phyloP scores from a whole-genome alignment of 2,888 invertebrate genomes.

The Dryocosmus kuriphilus region DNA sequence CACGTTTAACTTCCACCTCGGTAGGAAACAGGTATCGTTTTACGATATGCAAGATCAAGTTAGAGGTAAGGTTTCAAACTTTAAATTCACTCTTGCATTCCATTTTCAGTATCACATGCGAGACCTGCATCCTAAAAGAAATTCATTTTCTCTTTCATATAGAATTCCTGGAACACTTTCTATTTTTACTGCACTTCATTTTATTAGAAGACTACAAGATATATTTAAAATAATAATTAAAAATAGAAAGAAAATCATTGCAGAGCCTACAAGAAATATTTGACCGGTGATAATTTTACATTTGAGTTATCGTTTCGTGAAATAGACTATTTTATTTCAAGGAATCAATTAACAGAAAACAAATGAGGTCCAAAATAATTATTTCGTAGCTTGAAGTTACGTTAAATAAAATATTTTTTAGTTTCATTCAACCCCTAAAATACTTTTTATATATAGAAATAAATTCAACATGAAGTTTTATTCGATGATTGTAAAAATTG shows the following conservation, averaged over 20 bases:
- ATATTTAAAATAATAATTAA: neutral
- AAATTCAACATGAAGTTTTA: no score
- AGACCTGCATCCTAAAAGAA: slow-evolving; percentile 1
- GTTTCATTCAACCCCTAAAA: no score
- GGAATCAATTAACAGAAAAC: no score
- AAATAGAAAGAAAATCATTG: neutral
- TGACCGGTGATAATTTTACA: no score
- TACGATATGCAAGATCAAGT: neutral
- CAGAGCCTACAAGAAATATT: no score
- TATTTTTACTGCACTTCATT: neutral
- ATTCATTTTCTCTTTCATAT: neutral
- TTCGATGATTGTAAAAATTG: no score
- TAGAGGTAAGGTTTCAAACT: neutral
- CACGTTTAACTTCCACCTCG: slow-evolving; percentile 19
- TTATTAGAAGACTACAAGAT: neutral
- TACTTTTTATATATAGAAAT: no score
- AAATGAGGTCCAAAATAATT: no score
- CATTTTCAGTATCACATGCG: neutral
- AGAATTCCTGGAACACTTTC: neutral
- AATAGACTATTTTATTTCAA: no score
- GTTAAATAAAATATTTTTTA: no score
- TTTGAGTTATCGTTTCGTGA: no score
- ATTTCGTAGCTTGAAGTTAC: no score
- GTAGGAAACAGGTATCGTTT: neutral
- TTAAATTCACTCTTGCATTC: neutral